Evolutionary conservation across 53 echinoderm and acorn worm genomes (phyloP).

Genomic region (Patiria pectinifera): DNA sequence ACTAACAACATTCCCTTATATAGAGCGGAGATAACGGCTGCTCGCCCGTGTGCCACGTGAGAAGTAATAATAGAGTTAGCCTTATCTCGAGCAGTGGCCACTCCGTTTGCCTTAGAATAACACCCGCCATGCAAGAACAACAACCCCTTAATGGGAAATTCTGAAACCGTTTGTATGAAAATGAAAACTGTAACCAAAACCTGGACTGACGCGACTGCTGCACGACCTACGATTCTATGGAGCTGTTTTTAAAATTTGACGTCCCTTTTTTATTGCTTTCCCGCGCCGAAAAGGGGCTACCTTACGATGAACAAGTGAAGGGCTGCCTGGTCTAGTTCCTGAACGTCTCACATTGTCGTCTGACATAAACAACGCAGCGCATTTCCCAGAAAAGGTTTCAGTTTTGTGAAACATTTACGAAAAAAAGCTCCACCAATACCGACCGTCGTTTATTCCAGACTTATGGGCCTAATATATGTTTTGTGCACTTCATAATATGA

Average conservation of each 20-base stretch:
- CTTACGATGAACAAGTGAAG: background rate
- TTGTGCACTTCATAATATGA: no score
- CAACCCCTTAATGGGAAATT: slow-evolving; percentile 21
- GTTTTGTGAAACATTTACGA: background rate
- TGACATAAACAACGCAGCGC: background rate
- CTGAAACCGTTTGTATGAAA: background rate
- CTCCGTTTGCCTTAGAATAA: slow-evolving; percentile 55
- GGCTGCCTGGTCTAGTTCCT: background rate
- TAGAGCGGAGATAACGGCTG: slow-evolving; percentile 29
- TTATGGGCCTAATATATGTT: no score
- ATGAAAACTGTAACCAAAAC: background rate
- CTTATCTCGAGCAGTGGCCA: slow-evolving; percentile 29
- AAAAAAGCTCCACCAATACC: no score
- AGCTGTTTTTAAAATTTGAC: background rate
- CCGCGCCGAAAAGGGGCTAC: background rate
- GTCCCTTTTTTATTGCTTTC: background rate
- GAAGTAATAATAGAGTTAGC: slow-evolving; percentile 32
- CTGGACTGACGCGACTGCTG: background rate
- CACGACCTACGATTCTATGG: background rate
- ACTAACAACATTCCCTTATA: slow-evolving; percentile 49
- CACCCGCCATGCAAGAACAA: slow-evolving; percentile 48
- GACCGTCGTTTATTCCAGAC: no score
- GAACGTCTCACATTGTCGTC: background rate
- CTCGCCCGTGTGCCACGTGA: background rate
- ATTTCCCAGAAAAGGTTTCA: background rate